These are phyloP conservation scores for Ataeniobius toweri DNA, from an alignment of 2,797 vertebrate genomes.

Conservation along the genomic window DNA sequence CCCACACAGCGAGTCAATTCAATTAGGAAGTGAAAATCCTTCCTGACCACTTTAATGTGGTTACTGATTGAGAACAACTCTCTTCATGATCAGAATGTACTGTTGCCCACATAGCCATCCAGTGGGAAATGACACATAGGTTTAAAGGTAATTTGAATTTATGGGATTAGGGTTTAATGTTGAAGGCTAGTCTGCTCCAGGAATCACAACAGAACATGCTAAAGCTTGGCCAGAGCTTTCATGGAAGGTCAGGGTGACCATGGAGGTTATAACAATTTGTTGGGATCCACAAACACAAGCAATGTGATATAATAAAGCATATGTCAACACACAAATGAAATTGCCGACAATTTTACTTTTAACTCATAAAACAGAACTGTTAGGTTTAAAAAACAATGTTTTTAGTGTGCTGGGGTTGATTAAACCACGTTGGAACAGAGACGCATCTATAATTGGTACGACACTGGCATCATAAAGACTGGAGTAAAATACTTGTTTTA, in stretches of 20 bases:
- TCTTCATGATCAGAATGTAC: neutral
- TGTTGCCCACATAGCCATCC: conserved; percentile 1
- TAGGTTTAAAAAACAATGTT: neutral
- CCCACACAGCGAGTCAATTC: conserved; percentile 47
- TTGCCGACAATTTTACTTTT: neutral
- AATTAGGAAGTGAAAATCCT: conserved; percentile 56
- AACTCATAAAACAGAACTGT: neutral
- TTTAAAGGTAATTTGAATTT: neutral
- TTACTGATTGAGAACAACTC: conserved; percentile 34
- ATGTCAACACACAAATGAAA: neutral
- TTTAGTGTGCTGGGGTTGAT: neutral
- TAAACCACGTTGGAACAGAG: neutral
- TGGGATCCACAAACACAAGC: neutral
- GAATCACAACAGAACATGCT: neutral
- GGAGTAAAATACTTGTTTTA: neutral
- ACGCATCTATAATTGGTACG: too few species aligned
- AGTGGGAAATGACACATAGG: neutral
- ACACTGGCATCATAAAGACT: neutral
- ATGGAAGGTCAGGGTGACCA: neutral
- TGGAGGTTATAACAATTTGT: conserved; percentile 1
- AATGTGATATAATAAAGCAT: neutral
- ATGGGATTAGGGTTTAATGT: neutral
- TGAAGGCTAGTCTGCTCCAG: neutral
- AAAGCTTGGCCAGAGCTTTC: neutral
- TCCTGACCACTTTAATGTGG: conserved; percentile 48